Base-by-base conservation (phyloP, 2,113 vertebrate genomes). In the Noctilio leporinus region DNA sequence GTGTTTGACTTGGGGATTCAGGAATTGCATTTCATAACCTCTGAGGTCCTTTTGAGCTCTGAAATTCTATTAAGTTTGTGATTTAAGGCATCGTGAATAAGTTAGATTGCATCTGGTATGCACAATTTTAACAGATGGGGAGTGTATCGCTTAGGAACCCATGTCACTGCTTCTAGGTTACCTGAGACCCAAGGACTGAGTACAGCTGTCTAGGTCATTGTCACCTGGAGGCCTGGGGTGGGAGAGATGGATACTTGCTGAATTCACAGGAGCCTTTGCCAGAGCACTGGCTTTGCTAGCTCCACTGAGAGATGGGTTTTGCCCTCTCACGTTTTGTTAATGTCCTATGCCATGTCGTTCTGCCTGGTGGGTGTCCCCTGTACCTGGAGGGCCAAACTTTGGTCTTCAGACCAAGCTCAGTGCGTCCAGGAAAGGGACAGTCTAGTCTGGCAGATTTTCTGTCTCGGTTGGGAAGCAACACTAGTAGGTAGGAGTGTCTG, bases 151-250 rank as follows among this genome's bases (percentile, higher is more conserved):
- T 81, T 33, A 59, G 64, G 62, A 83, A 10, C 35, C 20, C 15
- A 7, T 1, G 4, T 2, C 15, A 1, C 70, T 2, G 5, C 28
- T 69, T 85, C 49, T 43, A 7, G 0, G 0, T 30, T 11, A 20
- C 55, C 38, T 24, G 1, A 78, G 57, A n/a, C 30, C 53, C 8
- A 38, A 8, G 47, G 40, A 12, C 14, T 77, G 24, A 5, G 53
- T 3, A 0, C 30, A 8, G 5, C 17, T 69, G 12, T 70, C 24
- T 28, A 70, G 53, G 55, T 73, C 72, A 6, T 10, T 35, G 10
- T 55, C 38, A 9, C n/a, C 20, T 8, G 28, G 59, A 72, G 69
- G 43, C 35, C 62, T 10, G 9, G n/a, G 24, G 14, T 35, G 26
- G 77, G 17, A 16, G 35, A 10, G 45, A 16, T 20, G 17, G 16